Evolutionary conservation across 2,888 invertebrate species (phyloP), one percentile per base, ranked within the genome.

Genomic region (Microplitis manilae): DNA sequence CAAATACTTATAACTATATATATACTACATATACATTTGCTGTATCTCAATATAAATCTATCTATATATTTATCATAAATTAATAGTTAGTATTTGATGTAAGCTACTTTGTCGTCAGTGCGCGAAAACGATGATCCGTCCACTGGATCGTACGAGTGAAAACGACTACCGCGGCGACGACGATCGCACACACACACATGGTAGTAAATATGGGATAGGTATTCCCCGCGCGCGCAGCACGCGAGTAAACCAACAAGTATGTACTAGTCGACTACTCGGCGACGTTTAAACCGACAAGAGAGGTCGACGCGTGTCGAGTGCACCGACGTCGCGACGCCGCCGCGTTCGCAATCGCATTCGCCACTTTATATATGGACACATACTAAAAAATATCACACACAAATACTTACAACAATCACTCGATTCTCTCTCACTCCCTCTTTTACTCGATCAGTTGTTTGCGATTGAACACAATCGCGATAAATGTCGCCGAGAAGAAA

Each of bases 271-370:
- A 68, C 74, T 50, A 50, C 50, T 68, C 39, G 75, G 70, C 65
- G 65, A 71, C 71, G 70, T 73, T 77, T 40, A 74, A 73, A 70
- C 62, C 69, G 64, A 70, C 67, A 70, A 65, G 74, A 77, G 70
- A 74, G 68, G 72, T 76, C 71, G 73, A 68, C 72, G 73, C 76
- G 61, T 73, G 77, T 70, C 77, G 73, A 77, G 74, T 74, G 73
- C 70, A 74, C 77, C 73, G 74, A 77, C 77, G 77, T 77, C 77
- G 77, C 77, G 77, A 77, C 77, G 77, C 77, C 77, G 77, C 60
- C 77, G 72, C 61, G 40, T 71, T 76, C 41, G 76, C 73, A 73
- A 73, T 74, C 67, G 64, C 65, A 67, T 73, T 67, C 67, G 67
- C 59, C 50, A 59, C 68, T 75, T 62, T 73, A 64, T 64, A 72